Evolutionary conservation across 2,113 vertebrate species (phyloP), one percentile per base, ranked within the genome.

Genomic region (Myrmophylax atrothorax): DNA sequence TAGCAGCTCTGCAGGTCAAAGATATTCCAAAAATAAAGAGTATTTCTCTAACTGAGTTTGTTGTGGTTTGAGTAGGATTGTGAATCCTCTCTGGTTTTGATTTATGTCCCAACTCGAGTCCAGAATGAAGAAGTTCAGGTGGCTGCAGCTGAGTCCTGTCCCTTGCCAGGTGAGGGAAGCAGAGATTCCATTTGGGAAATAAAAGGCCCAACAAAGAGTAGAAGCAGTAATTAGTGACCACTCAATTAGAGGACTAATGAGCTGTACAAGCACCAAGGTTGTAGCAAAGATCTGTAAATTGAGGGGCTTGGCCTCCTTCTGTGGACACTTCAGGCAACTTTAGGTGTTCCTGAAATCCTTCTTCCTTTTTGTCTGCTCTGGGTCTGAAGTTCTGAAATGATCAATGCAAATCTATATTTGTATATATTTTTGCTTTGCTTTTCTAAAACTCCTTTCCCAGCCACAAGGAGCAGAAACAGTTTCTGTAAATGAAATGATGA

Each of bases 341-440:
- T 74, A 44, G 55, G 38, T 18, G 4, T 47, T 84, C 29, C 38
- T 91, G 82, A 55, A 42, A 70, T 83, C 81, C 72, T 79, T 75
- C 59, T 82, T 92, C 40, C 78, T 76, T 64, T 72, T 31, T 82
- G n/a, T 29, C 53, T 42, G 40, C 69, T 23, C 13, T 70, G 81
- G 67, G 10, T 49, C 50, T 81, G 8, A 88, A 58, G 42, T 74
- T 90, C 18, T 80, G 25, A 85, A 42, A 17, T 80, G 52, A 56
- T 87, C 73, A 70, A 82, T 87, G 66, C 37, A 77, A 74, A 77
- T 77, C 37, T 38, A 12, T 14, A 58, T 59, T n/a, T 3, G n/a
- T 29, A 37, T 81, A n/a, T 62, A 47, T 84, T 95, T 95, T 87
- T 90, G 31, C 49, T 89, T 89, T 75, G 84, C 80, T 58, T 94